Evolutionary conservation across 1,140 invertebrate species (phyloP).

Genomic region (Lanistes nyassanus): DNA sequence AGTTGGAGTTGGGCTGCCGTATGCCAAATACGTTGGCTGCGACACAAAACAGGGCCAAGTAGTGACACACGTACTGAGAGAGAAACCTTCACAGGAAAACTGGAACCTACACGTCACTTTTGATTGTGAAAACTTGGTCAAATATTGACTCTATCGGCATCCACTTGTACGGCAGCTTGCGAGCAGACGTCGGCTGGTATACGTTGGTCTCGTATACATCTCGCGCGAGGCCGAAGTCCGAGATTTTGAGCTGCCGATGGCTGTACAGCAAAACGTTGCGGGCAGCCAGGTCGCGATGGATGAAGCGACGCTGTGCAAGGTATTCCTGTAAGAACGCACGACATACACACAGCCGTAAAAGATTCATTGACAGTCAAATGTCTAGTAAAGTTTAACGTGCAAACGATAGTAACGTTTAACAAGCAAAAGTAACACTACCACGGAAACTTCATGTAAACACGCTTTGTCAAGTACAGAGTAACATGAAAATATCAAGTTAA

Average conservation of each 20-base stretch:
- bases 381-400: too few relatives aligned
- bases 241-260: constrained; percentile 73
- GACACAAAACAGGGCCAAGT: too few relatives aligned
- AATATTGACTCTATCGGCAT: constrained; percentile 67
- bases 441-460: neutral
- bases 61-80: too few relatives aligned
- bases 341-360: too few relatives aligned
- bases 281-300: constrained; percentile 85
- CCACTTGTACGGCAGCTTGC: constrained; percentile 68
- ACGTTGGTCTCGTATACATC: constrained; percentile 67
- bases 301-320: constrained; percentile 53
- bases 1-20: too few relatives aligned
- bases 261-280: constrained; percentile 92
- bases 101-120: constrained; percentile 70
- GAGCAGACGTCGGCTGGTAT: constrained; percentile 60
- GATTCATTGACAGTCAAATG: too few relatives aligned
- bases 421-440: too few relatives aligned
- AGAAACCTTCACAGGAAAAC: too few relatives aligned
- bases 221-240: constrained; percentile 71
- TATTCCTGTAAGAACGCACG: constrained; percentile 59
- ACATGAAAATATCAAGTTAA: too few relatives aligned
- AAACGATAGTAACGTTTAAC: too few relatives aligned
- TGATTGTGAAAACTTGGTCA: constrained; percentile 64
- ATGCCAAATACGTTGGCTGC: too few relatives aligned
- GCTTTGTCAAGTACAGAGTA: too few relatives aligned